phyloP scores from a whole-genome alignment of 2,797 vertebrate genomes.

The Aphelocoma californica region DNA sequence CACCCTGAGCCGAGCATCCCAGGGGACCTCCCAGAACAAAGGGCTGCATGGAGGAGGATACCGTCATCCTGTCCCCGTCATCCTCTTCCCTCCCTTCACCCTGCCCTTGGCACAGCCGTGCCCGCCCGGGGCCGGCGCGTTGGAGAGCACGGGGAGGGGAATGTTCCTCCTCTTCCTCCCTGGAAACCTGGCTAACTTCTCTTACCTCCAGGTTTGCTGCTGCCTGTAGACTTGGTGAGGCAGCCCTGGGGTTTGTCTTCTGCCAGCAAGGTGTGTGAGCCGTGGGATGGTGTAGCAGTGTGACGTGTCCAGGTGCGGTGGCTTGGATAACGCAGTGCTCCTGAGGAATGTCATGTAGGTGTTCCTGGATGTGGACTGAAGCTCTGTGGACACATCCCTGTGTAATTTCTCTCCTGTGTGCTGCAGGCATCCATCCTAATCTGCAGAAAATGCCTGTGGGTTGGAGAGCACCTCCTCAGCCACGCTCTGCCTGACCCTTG shows the following conservation, averaged over 20 bases:
- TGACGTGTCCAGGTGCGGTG: rapidly evolving
- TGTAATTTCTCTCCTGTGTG: neutral
- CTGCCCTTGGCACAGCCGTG: rapidly evolving
- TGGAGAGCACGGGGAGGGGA: neutral
- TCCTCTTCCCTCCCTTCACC: neutral
- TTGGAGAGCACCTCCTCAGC: neutral
- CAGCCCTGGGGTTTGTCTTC: neutral
- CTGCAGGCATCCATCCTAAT: neutral
- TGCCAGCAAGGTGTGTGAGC: neutral
- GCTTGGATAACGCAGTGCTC: neutral
- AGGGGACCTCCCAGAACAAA: conserved; percentile 20
- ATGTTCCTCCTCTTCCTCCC: neutral
- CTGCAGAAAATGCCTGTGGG: neutral
- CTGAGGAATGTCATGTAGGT: rapidly evolving
- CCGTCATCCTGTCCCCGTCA: neutral
- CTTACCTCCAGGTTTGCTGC: neutral
- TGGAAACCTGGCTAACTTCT: neutral
- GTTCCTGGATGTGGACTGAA: neutral
- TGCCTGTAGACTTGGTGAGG: neutral
- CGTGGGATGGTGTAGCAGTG: rapidly evolving
- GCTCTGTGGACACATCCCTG: rapidly evolving
- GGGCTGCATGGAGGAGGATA: neutral
- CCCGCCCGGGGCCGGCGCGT: rapidly evolving
- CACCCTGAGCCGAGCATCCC: neutral
- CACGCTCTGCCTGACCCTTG: rapidly evolving